phyloP scores from a whole-genome alignment of 2,797 vertebrate genomes.

The Channallabes apus region DNA sequence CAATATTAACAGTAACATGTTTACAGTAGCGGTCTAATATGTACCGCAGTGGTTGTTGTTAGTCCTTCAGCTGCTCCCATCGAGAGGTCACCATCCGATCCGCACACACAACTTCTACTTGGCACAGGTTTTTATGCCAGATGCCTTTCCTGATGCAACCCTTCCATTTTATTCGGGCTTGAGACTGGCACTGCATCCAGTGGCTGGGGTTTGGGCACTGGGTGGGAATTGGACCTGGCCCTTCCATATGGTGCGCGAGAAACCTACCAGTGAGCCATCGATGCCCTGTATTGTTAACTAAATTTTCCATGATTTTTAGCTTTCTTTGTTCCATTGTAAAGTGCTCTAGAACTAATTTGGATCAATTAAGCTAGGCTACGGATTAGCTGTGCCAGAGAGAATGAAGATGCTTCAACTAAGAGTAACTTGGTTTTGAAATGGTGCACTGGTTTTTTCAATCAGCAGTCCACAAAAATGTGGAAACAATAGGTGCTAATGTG shows the following conservation, averaged over 20 bases:
- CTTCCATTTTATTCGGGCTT: no score
- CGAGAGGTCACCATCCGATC: no score
- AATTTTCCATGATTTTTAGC: not conserved
- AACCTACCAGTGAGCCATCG: no score
- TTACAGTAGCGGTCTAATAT: not conserved
- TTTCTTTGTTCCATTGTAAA: not conserved
- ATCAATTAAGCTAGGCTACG: not conserved
- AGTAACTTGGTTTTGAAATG: not conserved
- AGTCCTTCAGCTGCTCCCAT: no score
- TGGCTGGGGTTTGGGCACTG: no score
- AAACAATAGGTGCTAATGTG: not conserved
- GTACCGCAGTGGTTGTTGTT: no score
- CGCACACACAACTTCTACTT: no score
- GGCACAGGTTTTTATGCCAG: no score
- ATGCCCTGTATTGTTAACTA: not conserved
- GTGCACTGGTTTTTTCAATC: not conserved
- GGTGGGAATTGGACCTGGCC: no score
- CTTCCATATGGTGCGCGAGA: no score
- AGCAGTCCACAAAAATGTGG: not conserved
- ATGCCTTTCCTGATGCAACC: no score
- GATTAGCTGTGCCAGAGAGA: not conserved
- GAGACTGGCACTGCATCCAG: no score
- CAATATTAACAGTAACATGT: constrained; percentile 1
- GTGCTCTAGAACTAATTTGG: not conserved
- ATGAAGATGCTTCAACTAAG: not conserved